These are phyloP conservation scores for Trachemys scripta DNA, from an alignment of 2,113 vertebrate genomes.

Conservation along the genomic window DNA sequence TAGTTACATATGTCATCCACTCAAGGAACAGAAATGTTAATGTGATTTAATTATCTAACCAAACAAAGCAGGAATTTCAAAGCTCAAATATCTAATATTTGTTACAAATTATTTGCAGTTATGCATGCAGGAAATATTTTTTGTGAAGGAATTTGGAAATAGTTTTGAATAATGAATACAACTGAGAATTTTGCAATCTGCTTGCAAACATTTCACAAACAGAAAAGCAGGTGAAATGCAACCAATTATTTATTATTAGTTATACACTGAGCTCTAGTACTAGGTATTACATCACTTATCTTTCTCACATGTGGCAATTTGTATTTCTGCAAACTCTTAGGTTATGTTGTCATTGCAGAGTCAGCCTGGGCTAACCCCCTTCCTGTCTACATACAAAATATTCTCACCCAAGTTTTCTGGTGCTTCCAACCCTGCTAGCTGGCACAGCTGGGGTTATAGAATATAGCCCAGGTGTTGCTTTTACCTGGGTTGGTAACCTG, in stretches of 20 bases:
- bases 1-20: background rate
- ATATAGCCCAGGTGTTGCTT: background rate
- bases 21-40: conserved; percentile 8
- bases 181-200: background rate
- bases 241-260: background rate
- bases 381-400: rapidly evolving
- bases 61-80: background rate
- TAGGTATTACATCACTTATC: background rate
- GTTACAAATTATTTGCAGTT: background rate
- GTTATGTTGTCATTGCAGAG: background rate
- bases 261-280: background rate
- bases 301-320: background rate
- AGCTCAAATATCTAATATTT: background rate
- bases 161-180: conserved; percentile 17
- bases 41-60: background rate
- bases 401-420: background rate
- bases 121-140: background rate
- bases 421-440: background rate
- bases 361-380: background rate
- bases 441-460: background rate
- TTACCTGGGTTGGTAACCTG: background rate
- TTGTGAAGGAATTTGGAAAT: conserved; percentile 29
- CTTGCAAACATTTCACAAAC: conserved; percentile 21
- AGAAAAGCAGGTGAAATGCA: conserved; percentile 6
- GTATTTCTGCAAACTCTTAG: background rate